These are phyloP conservation scores for Limnothrissa miodon DNA, from an alignment of 2,113 vertebrate genomes.

Conservation along the genomic window DNA sequence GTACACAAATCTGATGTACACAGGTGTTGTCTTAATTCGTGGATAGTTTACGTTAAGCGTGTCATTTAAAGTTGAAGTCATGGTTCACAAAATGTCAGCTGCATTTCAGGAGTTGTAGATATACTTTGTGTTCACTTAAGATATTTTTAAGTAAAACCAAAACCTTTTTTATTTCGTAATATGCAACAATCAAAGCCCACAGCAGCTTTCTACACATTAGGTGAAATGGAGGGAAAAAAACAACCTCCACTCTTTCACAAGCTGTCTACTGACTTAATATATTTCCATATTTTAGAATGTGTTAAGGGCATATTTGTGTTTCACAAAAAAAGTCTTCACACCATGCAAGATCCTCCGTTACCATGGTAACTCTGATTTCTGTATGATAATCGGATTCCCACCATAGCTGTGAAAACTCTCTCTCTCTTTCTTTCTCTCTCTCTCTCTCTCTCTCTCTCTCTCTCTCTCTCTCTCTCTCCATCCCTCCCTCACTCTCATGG, in stretches of 20 bases:
- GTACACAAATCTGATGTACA: too few relatives aligned
- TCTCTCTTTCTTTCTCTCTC: constrained; percentile 40
- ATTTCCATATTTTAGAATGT: constrained; percentile 60
- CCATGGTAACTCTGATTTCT: constrained; percentile 73
- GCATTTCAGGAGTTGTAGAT: background rate
- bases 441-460: background rate
- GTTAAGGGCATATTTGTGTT: constrained; percentile 53
- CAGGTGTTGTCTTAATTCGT: too few relatives aligned
- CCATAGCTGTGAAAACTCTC: constrained; percentile 62
- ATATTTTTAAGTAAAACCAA: background rate
- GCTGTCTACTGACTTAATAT: constrained; percentile 67
- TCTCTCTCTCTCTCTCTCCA: background rate
- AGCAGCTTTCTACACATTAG: background rate
- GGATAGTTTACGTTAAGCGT: background rate
- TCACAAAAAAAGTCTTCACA: constrained; percentile 53
- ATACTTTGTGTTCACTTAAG: background rate
- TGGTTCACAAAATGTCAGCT: background rate
- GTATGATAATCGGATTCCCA: constrained; percentile 69
- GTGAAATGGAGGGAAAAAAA: background rate
- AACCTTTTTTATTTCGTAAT: background rate
- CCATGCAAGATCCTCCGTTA: constrained; percentile 65
- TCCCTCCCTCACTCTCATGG: background rate
- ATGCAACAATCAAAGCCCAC: constrained; percentile 1
- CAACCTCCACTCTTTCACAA: constrained; percentile 58
- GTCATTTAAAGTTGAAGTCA: background rate